These are phyloP conservation scores for Myotis daubentonii DNA, from an alignment of 2,797 vertebrate species.

Conservation along the genomic window DNA sequence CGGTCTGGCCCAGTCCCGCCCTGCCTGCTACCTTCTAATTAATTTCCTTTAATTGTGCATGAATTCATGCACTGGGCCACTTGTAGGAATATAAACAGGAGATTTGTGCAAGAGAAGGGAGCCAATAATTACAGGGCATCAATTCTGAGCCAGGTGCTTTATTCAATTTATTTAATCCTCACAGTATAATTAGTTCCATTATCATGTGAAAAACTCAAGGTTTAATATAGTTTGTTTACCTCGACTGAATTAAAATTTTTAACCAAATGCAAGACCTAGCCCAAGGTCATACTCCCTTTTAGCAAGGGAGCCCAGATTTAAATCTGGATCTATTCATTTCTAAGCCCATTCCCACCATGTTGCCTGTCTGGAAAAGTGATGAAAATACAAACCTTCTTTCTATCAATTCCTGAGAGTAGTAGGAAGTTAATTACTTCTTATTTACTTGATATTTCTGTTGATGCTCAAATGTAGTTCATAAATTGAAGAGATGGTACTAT, in stretches of 20 bases:
- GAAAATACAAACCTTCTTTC: background rate
- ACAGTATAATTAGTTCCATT: background rate
- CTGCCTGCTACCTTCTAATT: too few species aligned
- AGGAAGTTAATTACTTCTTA: background rate
- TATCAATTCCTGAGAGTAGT: background rate
- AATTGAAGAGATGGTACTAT: background rate
- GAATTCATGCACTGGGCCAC: too few species aligned
- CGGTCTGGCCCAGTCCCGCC: too few species aligned
- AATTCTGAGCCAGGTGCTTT: background rate
- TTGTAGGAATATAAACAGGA: background rate
- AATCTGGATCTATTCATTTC: background rate
- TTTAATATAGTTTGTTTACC: background rate
- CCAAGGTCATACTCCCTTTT: background rate
- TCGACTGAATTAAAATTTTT: background rate
- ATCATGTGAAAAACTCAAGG: background rate
- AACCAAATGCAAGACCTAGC: background rate
- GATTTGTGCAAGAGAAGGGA: background rate
- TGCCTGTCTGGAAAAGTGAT: background rate
- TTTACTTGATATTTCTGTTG: constrained; percentile 37
- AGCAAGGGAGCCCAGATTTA: background rate
- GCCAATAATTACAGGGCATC: background rate
- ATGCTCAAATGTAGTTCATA: constrained; percentile 32
- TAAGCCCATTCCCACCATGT: background rate
- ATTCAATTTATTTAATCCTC: background rate
- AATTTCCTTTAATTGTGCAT: too few species aligned